These are phyloP conservation scores for Bombus soroeensis DNA, from an alignment of 1,140 invertebrate species.

Conservation along the genomic window DNA sequence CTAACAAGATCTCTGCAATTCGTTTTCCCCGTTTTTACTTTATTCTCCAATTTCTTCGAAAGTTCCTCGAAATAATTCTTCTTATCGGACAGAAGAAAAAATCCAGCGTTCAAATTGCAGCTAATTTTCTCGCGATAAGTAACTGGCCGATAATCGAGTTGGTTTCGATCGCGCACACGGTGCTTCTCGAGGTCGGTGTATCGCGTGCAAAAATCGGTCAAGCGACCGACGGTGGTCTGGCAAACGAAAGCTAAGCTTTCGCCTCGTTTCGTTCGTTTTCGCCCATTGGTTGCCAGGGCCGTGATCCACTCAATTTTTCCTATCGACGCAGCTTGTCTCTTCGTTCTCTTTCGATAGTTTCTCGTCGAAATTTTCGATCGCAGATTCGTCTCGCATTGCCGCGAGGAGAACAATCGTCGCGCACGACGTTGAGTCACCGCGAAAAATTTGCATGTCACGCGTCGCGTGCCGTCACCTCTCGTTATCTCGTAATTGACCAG, in stretches of 20 bases:
- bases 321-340: neutral
- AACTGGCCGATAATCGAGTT: neutral
- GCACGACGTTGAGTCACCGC: neutral
- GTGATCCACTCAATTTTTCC: slow-evolving; percentile 77
- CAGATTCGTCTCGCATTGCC: too few species aligned
- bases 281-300: slow-evolving; percentile 78
- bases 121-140: neutral
- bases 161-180: slow-evolving; percentile 2
- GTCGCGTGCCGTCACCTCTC: slow-evolving; percentile 22
- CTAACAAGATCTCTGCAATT: neutral
- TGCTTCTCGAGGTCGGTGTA: slow-evolving; percentile 17
- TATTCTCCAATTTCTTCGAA: neutral
- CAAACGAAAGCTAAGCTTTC: neutral
- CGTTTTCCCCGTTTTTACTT: neutral
- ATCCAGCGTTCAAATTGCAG: neutral
- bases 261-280: slow-evolving; percentile 73
- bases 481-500: slow-evolving; percentile 36
- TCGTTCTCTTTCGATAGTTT: neutral
- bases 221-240: slow-evolving; percentile 41
- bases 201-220: slow-evolving; percentile 49
- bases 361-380: neutral
- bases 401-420: neutral
- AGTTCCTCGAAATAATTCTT: neutral
- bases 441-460: slow-evolving; percentile 28
- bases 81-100: neutral